Evolutionary conservation across 2,113 vertebrate genomes (phyloP).

Genomic region (Entomyzon cyanotis): DNA sequence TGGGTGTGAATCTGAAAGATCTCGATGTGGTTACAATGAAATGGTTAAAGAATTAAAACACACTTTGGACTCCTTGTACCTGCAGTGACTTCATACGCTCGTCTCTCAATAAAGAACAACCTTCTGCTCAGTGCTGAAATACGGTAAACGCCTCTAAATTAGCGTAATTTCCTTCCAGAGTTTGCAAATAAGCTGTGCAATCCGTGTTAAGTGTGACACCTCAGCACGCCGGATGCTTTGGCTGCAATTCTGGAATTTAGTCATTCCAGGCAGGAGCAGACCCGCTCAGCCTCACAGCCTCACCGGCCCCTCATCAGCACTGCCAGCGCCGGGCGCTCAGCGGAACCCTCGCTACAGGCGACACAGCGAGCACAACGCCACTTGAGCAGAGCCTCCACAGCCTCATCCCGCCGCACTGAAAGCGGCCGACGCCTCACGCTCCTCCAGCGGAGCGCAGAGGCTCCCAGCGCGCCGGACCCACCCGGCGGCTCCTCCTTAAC

Average conservation of each 20-base stretch:
- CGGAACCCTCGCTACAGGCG: too few species aligned
- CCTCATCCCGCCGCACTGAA: not conserved
- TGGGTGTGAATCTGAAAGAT: not conserved
- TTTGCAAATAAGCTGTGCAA: not conserved
- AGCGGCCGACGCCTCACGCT: not conserved
- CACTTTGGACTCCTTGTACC: not conserved
- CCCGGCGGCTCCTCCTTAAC: fast-evolving
- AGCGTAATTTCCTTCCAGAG: not conserved
- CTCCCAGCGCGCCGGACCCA: fast-evolving
- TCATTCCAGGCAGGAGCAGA: fast-evolving
- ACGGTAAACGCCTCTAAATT: not conserved
- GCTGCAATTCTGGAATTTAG: not conserved
- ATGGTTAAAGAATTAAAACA: not conserved
- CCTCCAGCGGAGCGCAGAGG: fast-evolving
- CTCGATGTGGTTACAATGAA: not conserved
- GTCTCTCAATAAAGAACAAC: not conserved
- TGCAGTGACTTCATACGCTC: not conserved
- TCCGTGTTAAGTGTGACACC: not conserved
- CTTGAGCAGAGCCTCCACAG: not conserved
- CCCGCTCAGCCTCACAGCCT: not conserved
- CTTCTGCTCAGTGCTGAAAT: not conserved
- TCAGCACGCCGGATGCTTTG: not conserved
- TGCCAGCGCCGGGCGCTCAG: fast-evolving
- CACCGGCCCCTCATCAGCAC: not conserved
- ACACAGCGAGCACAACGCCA: not conserved